A percentile compares a stretch with the other conserved stretches of the same genome.
These are phyloP conservation scores for Azemiops feae DNA, from an alignment of 2,113 vertebrate species.

Conservation along the genomic window DNA sequence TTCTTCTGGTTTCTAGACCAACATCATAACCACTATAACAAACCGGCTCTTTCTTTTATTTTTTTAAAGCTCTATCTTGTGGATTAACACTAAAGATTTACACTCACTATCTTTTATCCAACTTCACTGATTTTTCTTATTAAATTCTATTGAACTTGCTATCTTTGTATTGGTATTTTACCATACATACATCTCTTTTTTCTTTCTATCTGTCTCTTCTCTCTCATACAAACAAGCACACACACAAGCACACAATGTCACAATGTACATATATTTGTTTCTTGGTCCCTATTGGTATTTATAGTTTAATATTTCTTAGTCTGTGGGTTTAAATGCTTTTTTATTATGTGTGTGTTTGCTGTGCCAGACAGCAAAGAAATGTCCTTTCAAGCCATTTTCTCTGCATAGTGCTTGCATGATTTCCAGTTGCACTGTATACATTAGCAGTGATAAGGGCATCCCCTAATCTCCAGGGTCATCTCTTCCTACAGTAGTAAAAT, in stretches of 20 bases:
- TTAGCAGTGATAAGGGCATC: slow-evolving; percentile 57
- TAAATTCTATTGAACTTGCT: neutral
- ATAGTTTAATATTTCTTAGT: neutral
- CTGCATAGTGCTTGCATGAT: neutral
- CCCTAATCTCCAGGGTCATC: slow-evolving; percentile 64
- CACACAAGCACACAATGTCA: neutral
- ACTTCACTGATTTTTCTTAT: neutral
- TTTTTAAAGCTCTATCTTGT: neutral
- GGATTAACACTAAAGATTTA: neutral
- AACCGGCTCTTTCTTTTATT: neutral
- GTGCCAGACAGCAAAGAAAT: neutral
- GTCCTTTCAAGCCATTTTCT: slow-evolving; percentile 24
- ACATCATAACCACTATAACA: neutral
- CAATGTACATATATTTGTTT: neutral
- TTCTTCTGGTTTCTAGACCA: neutral
- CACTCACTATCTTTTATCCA: neutral
- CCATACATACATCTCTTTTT: neutral
- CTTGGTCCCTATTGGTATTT: neutral
- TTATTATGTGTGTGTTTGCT: rapidly evolving
- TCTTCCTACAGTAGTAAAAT: slow-evolving; percentile 63
- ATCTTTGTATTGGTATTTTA: neutral
- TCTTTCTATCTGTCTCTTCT: neutral
- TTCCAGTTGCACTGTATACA: slow-evolving; percentile 60
- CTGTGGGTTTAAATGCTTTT: neutral
- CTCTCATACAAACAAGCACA: neutral